Evolutionary conservation across 2,888 invertebrate genomes (phyloP).

Genomic region (Electrophaes corylata): DNA sequence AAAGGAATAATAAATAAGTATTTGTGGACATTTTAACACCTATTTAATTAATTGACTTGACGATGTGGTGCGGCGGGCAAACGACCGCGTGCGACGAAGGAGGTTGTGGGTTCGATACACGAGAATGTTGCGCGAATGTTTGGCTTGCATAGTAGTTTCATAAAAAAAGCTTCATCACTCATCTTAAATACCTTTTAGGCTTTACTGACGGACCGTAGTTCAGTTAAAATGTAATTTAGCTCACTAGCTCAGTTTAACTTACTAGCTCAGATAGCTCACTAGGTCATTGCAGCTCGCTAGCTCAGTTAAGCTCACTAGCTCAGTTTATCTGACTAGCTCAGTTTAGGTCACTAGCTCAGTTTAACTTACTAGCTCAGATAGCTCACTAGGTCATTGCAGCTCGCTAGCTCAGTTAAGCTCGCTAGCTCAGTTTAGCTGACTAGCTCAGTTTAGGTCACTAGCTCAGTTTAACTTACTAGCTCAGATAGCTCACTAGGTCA

Average conservation of each 20-base stretch:
- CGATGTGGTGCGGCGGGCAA: too few species aligned
- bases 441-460: not conserved
- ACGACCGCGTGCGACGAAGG: too few species aligned
- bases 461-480: not conserved
- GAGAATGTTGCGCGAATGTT: too few species aligned
- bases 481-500: not conserved
- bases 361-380: not conserved
- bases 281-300: not conserved
- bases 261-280: not conserved
- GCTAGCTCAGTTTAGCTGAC: not conserved
- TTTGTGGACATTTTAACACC: too few species aligned
- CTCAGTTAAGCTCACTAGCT: not conserved
- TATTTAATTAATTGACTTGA: too few species aligned
- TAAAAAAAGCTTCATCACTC: too few species aligned
- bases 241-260: not conserved
- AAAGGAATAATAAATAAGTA: slow-evolving; percentile 28
- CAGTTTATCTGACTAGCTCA: too few species aligned
- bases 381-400: not conserved
- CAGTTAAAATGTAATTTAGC: not conserved
- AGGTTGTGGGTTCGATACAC: too few species aligned
- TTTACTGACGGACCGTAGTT: not conserved
- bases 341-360: too few species aligned
- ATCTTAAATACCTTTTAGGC: too few species aligned
- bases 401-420: not conserved
- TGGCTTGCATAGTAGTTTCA: too few species aligned